These are phyloP conservation scores for Hystrix brachyura DNA, from an alignment of 2,113 vertebrate species.

Conservation along the genomic window DNA sequence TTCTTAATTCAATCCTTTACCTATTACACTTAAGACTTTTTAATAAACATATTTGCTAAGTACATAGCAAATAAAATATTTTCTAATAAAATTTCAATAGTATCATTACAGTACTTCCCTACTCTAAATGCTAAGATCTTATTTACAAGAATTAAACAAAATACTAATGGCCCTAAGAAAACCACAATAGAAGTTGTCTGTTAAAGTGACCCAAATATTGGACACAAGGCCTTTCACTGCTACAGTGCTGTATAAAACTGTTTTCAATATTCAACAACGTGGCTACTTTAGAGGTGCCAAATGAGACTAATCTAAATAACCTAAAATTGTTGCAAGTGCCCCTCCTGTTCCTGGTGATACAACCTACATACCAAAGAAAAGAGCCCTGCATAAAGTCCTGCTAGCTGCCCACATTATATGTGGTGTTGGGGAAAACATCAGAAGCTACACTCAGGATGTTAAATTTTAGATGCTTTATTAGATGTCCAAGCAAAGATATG, in stretches of 20 bases:
- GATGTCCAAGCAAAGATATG: not conserved
- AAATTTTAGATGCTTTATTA: not conserved
- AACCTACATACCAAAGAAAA: not conserved
- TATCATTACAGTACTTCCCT: not conserved
- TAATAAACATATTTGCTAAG: conserved; percentile 1
- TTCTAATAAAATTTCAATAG: conserved; percentile 29
- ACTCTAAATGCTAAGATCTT: conserved; percentile 1
- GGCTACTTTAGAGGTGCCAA: conserved; percentile 51
- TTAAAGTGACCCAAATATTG: not conserved
- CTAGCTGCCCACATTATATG: not conserved
- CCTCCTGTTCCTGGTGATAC: conserved; percentile 57
- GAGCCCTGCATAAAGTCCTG: conserved; percentile 43
- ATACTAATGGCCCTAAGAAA: not conserved
- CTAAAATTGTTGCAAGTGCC: not conserved
- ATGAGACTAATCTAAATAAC: not conserved
- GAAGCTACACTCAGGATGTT: not conserved
- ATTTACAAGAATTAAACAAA: conserved; percentile 42
- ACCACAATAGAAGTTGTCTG: not conserved
- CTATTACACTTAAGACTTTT: not conserved
- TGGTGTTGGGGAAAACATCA: not conserved
- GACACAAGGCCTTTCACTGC: not conserved
- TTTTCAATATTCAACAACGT: conserved; percentile 37
- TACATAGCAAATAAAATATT: not conserved
- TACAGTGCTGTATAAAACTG: not conserved
- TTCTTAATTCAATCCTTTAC: not conserved